Base-by-base conservation (phyloP, 1,140 invertebrate genomes). In the Paracyclopina nana region DNA sequence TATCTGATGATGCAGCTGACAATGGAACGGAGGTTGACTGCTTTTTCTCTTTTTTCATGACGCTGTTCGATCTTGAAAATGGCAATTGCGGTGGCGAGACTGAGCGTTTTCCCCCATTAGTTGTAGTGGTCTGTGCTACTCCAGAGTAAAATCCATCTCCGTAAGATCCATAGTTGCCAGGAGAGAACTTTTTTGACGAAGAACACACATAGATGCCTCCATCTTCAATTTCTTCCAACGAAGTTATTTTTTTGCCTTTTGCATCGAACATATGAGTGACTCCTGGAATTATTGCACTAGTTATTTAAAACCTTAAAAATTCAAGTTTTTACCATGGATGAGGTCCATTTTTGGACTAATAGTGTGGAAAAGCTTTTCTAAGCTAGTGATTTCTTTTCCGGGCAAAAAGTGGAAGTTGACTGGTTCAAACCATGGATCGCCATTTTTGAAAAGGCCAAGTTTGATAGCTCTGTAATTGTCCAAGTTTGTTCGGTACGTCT, bases 381-480 rank as follows among this genome's bases (percentile, higher is more conserved):
- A 28, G 18, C 18, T 18, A 8, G 11, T 14, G n/a, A 34, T 18
- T 18, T 46, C 30, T 42, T 24, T 31, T 18, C 25, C 12, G 11
- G 30, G 29, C 24, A 22, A n/a, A 30, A 51, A 50, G 1, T 40
- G 8, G 43, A 53, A 26, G 55, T 56, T 34, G 46, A 30, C 9
- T 16, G 43, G 25, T 8, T 22, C 18, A 41, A 56, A 50, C 31
- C 49, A 43, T 22, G 55, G 25, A 22, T 50, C 43, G 8, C 22
- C 46, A 49, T 42, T 56, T 46, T 53, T 56, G 48, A 12, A 50
- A 2, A 55, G 18, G 6, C 29, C 30, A 12, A 55, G 31, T 28
- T 54, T 30, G 27, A 56, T 53, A 30, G 53, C 40, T 52, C 28
- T 53, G 4, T 53, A 51, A 26, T 18, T 57, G 16, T 56, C 38